Base-by-base conservation (phyloP, 2,888 invertebrate species). In the Fabriciana adippe region DNA sequence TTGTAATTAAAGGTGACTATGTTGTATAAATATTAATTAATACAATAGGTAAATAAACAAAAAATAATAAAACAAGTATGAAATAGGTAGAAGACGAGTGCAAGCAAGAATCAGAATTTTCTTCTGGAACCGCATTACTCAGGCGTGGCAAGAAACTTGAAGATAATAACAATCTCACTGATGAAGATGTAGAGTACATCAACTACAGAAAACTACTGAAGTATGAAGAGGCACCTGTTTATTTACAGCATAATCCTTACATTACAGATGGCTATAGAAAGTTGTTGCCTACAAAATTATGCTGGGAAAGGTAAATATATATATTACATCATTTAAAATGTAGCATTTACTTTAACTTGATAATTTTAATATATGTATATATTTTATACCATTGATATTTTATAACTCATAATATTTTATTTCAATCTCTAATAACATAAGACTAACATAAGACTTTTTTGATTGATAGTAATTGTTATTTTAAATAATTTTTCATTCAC, bases 201-300 rank as follows among this genome's bases (percentile, higher is more conserved):
- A 92, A 92, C 72, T 90, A 90, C 69, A 80, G 92, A 65, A 84
- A 92, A 74, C 80, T 93, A 50, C 78, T 93, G 15, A 90, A 90
- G 69, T 93, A 87, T 81, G 93, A 93, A 72, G 81, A 97, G 80
- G 97, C 98, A 59, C 97, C 98, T 5, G 94, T 94, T 67, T 97
- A 97, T 87, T 93, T 98, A 67, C 95, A 96, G 85, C 97, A 97
- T 79, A 98, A 98, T 89, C 96, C 96, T 4, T 98, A 93, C 82
- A 97, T 98, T 75, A 93, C 95, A 70, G 94, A 95, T 75, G 98
- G 98, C 14, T 98, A 98, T 85, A 94, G 98, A 79, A 96, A 96
- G 78, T 94, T 96, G 75, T 93, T 98, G 64, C 59, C 59, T 26
- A 59, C 59, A n/a, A 59, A 59, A 48, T 59, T 97, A 76, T 98